phyloP scores from a whole-genome alignment of 2,888 invertebrate genomes.

The Corythucha ciliata region DNA sequence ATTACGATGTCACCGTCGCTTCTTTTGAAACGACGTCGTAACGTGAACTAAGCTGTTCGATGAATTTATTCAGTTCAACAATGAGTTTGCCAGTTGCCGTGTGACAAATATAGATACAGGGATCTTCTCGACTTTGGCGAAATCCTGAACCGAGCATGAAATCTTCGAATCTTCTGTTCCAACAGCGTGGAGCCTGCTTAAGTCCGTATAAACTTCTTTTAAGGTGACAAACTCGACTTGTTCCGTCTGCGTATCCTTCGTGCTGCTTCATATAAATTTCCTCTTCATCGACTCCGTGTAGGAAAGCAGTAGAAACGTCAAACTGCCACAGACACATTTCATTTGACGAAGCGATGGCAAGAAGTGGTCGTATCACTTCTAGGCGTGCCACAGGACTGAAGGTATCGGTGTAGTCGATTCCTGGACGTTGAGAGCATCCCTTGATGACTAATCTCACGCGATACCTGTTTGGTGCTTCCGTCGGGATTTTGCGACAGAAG shows the following conservation, averaged over 20 bases:
- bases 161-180: neutral
- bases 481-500: no score
- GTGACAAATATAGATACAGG: neutral
- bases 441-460: neutral
- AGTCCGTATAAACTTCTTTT: neutral
- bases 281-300: neutral
- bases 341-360: neutral
- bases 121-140: neutral
- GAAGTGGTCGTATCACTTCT: neutral
- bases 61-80: neutral
- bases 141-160: neutral
- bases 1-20: neutral
- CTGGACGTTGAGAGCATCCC: neutral
- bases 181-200: conserved; percentile 6
- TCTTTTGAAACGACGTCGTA: conserved; percentile 9
- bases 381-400: neutral
- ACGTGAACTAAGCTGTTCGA: no score
- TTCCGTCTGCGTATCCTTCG: neutral
- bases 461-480: no score
- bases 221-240: neutral
- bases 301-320: conserved; percentile 9
- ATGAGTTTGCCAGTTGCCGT: neutral
- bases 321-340: neutral
- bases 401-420: conserved; percentile 1
- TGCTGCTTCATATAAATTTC: conserved; percentile 10